Evolutionary conservation across 1,140 invertebrate genomes (phyloP).

Genomic region (Apolygus lucorum): DNA sequence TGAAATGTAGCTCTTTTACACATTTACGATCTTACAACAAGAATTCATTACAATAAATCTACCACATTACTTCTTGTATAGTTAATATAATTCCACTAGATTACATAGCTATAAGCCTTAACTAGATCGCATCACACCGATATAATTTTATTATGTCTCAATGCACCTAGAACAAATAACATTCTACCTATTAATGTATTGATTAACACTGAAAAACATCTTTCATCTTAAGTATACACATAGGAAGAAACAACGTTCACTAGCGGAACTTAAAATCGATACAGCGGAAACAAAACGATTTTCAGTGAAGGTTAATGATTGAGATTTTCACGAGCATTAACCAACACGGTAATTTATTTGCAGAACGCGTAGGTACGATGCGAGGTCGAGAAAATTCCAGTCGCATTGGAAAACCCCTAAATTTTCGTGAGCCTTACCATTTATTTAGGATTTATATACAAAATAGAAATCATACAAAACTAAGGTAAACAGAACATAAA

Average conservation of each 20-base stretch:
- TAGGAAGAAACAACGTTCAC: constrained; percentile 14
- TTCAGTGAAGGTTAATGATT: too few relatives aligned
- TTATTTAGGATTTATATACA: too few relatives aligned
- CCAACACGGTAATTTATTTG: too few relatives aligned
- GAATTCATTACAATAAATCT: background rate
- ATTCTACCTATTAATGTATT: constrained; percentile 28
- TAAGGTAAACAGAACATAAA: too few relatives aligned
- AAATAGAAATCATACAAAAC: too few relatives aligned
- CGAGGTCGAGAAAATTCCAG: too few relatives aligned
- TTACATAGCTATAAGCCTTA: background rate
- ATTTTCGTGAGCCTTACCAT: too few relatives aligned
- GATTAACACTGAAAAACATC: constrained; percentile 27
- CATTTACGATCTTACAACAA: background rate
- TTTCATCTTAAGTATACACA: constrained; percentile 20
- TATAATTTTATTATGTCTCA: constrained; percentile 12
- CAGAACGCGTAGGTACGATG: too few relatives aligned
- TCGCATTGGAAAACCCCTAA: too few relatives aligned
- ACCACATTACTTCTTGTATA: background rate
- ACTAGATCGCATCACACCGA: background rate
- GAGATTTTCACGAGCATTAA: too few relatives aligned
- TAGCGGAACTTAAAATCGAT: constrained; percentile 3
- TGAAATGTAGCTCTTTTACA: background rate
- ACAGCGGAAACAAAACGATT: background rate
- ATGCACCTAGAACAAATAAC: constrained; percentile 28
- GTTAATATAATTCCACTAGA: background rate